Evolutionary conservation across 2,888 invertebrate species (phyloP), one percentile per base, ranked within the genome.

Genomic region (Miltochrista miniata): DNA sequence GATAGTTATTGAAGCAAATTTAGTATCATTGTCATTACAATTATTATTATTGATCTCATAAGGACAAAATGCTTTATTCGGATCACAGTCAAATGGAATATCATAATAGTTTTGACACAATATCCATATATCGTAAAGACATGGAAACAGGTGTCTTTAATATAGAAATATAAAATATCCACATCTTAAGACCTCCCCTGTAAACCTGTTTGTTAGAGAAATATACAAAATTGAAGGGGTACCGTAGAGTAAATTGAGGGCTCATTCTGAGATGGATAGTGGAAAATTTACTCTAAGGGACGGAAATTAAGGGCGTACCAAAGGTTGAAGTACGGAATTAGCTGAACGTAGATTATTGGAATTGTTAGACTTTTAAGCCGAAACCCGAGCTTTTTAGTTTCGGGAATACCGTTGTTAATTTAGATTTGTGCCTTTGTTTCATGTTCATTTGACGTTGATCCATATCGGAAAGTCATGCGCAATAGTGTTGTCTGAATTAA

Each of bases 361-460:
- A 80, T 75, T 75, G 79, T 78, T 76, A 68, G 70, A 78, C 73
- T 79, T 75, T 74, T 74, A 64, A 67, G 58, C 64, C 48, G 45
- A 63, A 60, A 67, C 61, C 57, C 53, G 47, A 59, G 54, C 58
- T 64, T 58, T 70, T 70, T 68, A 72, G 72, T 72, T 72, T 61
- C 13, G 47, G 54, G 48, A 59, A 67, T 60, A 53, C 48, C 56
- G 58, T 59, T 65, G 62, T 67, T 61, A 64, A 63, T 68, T 72
- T 65, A 63, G 54, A 68, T 59, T 67, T 55, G 50, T 50, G 54
- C 59, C 54, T 51, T 51, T 58, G 59, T 68, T 65, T 65, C 55
- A 65, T 56, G 61, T 59, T 48, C 13, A 48, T 51, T 51, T 47
- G 30, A 51, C 30, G 34, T 14, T 49, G 44, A 35, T 44, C 9